Evolutionary conservation across 2,888 invertebrate species (phyloP).

Genomic region (Escarpia spicata): DNA sequence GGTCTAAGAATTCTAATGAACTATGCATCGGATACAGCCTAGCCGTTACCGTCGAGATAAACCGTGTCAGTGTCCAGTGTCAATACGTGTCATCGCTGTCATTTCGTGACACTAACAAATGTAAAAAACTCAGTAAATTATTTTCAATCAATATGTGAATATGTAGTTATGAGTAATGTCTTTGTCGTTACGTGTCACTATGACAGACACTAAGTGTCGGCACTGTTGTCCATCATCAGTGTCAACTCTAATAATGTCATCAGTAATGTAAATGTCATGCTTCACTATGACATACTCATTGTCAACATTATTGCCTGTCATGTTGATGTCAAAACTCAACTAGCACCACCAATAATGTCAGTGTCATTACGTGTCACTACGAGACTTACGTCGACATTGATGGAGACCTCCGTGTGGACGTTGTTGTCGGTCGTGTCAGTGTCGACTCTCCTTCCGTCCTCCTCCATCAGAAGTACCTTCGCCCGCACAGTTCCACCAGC

Average conservation of each 20-base stretch:
- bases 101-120: not conserved
- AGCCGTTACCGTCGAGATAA: too few species aligned
- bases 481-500: not conserved
- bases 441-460: not conserved
- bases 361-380: not conserved
- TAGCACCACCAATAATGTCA: not conserved
- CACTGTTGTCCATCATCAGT: too few species aligned
- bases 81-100: not conserved
- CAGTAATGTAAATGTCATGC: too few species aligned
- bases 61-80: not conserved
- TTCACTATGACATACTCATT: too few species aligned
- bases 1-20: too few species aligned
- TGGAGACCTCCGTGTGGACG: not conserved
- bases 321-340: too few species aligned
- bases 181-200: too few species aligned
- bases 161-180: not conserved
- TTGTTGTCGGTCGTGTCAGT: not conserved
- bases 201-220: too few species aligned
- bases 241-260: too few species aligned
- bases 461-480: not conserved
- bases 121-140: not conserved
- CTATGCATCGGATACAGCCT: too few species aligned
- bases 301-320: too few species aligned
- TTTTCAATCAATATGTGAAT: not conserved
- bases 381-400: not conserved